Conservation (phyloP, 2,888 invertebrate species). For the Drosophila setosimentum region DNA sequence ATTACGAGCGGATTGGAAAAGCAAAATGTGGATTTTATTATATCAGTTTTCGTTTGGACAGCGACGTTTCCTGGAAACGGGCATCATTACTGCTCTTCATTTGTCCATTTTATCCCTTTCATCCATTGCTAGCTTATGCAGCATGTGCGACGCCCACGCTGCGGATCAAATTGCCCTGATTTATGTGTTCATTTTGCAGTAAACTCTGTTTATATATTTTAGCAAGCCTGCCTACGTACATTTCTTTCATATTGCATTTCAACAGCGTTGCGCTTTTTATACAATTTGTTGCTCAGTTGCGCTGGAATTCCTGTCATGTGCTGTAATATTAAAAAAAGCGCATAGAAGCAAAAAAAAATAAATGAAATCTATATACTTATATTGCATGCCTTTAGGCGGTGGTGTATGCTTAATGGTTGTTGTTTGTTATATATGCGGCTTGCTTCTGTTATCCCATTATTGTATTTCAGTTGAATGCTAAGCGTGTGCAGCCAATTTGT, state of each 20-base stretch:
- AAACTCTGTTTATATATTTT: constrained; percentile 7
- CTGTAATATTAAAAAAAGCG: constrained; percentile 57
- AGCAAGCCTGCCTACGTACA: background rate
- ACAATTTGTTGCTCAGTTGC: background rate
- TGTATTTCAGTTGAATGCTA: background rate
- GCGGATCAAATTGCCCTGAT: constrained; percentile 34
- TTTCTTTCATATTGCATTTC: constrained; percentile 23
- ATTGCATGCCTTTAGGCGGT: constrained; percentile 27
- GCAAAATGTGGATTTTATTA: background rate
- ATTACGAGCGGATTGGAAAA: background rate
- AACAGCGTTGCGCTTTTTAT: constrained; percentile 12
- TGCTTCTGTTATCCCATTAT: background rate
- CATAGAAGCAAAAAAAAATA: constrained; percentile 35
- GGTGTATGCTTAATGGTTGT: constrained; percentile 29
- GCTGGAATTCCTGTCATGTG: constrained; percentile 19
- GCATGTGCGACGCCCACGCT: constrained; percentile 10
- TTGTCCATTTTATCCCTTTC: background rate
- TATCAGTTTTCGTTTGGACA: background rate
- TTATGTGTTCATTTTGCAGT: constrained; percentile 47
- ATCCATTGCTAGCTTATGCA: background rate
- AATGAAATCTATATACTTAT: background rate
- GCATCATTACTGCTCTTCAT: constrained; percentile 22
- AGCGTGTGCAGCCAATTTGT: constrained; percentile 31
- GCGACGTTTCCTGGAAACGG: constrained; percentile 1
- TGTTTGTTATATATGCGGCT: background rate